These are phyloP conservation scores for Enoplosus armatus DNA, from an alignment of 2,797 vertebrate species.

Conservation along the genomic window DNA sequence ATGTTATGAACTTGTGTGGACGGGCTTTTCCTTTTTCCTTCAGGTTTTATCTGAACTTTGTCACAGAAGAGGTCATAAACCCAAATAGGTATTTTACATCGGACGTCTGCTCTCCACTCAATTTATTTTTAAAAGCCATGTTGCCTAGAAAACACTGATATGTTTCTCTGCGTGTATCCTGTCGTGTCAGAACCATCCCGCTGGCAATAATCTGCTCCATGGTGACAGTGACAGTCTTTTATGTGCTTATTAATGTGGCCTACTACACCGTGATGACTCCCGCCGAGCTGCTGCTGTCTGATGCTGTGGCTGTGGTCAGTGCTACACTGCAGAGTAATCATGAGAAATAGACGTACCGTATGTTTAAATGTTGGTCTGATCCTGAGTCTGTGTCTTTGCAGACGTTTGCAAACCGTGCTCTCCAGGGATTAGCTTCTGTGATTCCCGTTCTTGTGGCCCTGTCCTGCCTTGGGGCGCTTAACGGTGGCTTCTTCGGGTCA, in stretches of 20 bases:
- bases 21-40: constrained; percentile 14
- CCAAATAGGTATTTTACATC: constrained; percentile 88
- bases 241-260: constrained; percentile 93
- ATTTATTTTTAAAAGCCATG: background rate
- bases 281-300: constrained; percentile 91
- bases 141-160: background rate
- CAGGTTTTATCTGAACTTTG: constrained; percentile 92
- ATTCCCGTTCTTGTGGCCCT: constrained; percentile 94
- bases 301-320: constrained; percentile 96
- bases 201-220: constrained; percentile 94
- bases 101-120: background rate
- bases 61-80: constrained; percentile 91
- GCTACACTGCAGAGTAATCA: rapidly evolving
- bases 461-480: constrained; percentile 95
- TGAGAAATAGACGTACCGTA: rapidly evolving
- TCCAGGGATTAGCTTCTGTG: constrained; percentile 88
- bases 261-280: constrained; percentile 95
- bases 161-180: background rate
- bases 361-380: background rate
- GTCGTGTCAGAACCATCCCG: constrained; percentile 79
- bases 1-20: background rate
- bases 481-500: constrained; percentile 91
- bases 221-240: constrained; percentile 91
- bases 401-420: constrained; percentile 92
- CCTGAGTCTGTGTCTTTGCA: constrained; percentile 64